These are phyloP conservation scores for Cinclus mexicanus DNA, from an alignment of 2,113 vertebrate species.

Conservation along the genomic window DNA sequence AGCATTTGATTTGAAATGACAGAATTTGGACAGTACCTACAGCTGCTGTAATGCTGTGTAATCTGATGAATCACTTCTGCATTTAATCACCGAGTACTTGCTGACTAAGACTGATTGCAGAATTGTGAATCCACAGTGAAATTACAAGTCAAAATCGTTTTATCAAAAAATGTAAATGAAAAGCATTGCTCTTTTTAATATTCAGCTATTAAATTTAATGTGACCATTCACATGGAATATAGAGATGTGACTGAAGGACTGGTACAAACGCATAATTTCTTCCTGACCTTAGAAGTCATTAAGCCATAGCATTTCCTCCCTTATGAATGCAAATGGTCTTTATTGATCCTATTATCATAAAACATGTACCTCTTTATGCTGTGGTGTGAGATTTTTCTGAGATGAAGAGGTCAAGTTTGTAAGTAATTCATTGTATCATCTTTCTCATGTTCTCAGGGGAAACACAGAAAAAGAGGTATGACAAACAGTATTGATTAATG, in stretches of 20 bases:
- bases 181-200: not conserved
- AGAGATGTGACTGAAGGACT: not conserved
- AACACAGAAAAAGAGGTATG: not conserved
- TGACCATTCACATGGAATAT: not conserved
- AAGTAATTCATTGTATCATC: not conserved
- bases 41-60: not conserved
- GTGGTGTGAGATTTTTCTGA: not conserved
- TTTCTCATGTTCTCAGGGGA: not conserved
- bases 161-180: not conserved
- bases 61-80: not conserved
- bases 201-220: constrained; percentile 10
- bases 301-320: not conserved
- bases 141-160: not conserved
- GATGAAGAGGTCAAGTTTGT: not conserved
- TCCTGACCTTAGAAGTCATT: not conserved
- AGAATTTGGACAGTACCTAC: not conserved
- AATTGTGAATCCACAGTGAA: not conserved
- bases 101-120: not conserved
- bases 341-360: not conserved
- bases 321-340: not conserved
- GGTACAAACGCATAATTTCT: not conserved
- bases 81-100: not conserved
- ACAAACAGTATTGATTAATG: not conserved
- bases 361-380: not conserved
- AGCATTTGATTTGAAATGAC: not conserved